phyloP scores from a whole-genome alignment of 2,888 invertebrate genomes.

The Rapana venosa region DNA sequence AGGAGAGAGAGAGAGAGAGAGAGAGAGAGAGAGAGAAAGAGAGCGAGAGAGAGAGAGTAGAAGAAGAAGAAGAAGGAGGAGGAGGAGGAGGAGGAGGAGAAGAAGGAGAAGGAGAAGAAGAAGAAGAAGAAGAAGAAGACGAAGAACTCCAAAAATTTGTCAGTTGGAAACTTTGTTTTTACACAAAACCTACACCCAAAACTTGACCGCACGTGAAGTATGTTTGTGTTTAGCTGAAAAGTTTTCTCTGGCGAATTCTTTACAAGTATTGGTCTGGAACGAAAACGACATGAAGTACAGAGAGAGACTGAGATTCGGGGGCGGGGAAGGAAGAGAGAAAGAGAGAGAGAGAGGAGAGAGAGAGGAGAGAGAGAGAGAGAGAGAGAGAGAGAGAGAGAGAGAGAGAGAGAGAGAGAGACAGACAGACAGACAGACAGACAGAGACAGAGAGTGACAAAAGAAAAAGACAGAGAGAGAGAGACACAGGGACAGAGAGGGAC shows the following conservation, averaged over 20 bases:
- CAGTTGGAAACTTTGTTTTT: too few species aligned
- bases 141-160: too few species aligned
- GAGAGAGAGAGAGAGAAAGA: not conserved
- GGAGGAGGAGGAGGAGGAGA: too few species aligned
- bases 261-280: too few species aligned
- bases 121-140: not conserved
- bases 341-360: not conserved
- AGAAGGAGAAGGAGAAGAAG: not conserved
- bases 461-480: not conserved
- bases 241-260: too few species aligned
- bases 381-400: not conserved
- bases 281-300: too few species aligned
- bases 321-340: not conserved
- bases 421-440: not conserved
- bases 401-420: not conserved
- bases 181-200: too few species aligned
- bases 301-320: too few species aligned
- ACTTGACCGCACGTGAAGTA: too few species aligned
- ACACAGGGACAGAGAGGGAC: not conserved
- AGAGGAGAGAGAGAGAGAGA: not conserved
- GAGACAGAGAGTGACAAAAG: not conserved
- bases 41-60: not conserved
- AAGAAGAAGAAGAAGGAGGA: not conserved
- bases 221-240: too few species aligned
- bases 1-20: not conserved